Base-by-base conservation (phyloP, 2,113 vertebrate species). In the Beaufortia kweichowensis region DNA sequence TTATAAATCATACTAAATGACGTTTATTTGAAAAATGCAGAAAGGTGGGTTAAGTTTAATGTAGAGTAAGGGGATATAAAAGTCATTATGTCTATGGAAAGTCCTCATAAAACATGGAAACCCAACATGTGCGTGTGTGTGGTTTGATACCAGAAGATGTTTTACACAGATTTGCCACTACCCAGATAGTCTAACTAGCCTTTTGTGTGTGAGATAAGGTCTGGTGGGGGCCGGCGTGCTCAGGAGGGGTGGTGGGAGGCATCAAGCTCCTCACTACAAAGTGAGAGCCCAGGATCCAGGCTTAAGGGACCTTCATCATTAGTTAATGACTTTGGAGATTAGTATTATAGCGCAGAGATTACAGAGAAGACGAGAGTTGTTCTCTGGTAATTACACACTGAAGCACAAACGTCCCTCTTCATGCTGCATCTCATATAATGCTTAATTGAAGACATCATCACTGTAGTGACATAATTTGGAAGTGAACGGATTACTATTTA, bases 291-390 rank as follows among this genome's bases (percentile, higher is more conserved):
- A 94, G 92, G 94, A 91, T 91, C 86, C 76, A 90, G 92, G 92
- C 91, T 94, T 94, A 91, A 92, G 90, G 92, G 90, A 92, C 92
- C 91, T 92, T 92, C 92, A 91, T 95, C 93, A 93, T 95, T 94
- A 94, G 91, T 89, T 90, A 91, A 92, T 92, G 92, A 90, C 92
- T 92, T 90, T 91, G 85, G 89, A 93, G 94, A 94, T 95, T 93
- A 94, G 91, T 89, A 91, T 92, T 88, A 90, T 91, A 64, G 90
- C 91, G 79, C 90, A 89, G 78, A 92, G 93, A 93, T 95, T 94
- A 95, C 90, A 86, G 91, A 88, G 83, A 90, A 91, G 92, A 90
- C 92, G 89, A 91, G 87, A 88, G 92, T 90, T 89, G 90, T 91
- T 90, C 89, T 93, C 89, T 90, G 89, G 87, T 94, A 95, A 94